Evolutionary conservation across 1,140 invertebrate species (phyloP).

Genomic region (Ptiloglossa arizonensis): DNA sequence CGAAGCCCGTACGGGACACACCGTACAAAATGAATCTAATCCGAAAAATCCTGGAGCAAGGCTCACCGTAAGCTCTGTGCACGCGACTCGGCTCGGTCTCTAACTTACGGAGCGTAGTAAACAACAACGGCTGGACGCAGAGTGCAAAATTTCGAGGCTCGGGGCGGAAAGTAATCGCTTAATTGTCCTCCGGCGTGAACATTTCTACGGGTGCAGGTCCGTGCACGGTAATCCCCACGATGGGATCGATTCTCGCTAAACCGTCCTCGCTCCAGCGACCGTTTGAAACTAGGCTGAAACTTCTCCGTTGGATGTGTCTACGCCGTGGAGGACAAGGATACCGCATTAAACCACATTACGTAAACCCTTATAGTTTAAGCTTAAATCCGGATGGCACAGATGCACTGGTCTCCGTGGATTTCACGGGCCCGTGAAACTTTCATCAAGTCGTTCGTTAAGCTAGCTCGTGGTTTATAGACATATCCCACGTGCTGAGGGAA

Average conservation of each 20-base stretch:
- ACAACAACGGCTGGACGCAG: background rate
- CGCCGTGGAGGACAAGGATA: conserved; percentile 58
- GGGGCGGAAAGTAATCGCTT: background rate
- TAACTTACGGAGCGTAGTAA: background rate
- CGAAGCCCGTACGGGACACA: background rate
- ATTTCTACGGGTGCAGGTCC: background rate
- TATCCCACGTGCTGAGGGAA: conserved; percentile 1
- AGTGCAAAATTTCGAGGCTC: background rate
- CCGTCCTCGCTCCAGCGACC: conserved; percentile 6
- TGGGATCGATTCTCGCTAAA: conserved; percentile 37
- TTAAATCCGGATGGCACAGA: conserved; percentile 52
- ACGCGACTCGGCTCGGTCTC: too few relatives aligned
- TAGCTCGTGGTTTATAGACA: conserved; percentile 50
- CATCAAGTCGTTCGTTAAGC: conserved; percentile 66
- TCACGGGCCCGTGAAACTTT: conserved; percentile 56
- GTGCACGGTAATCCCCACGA: conserved; percentile 39
- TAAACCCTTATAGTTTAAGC: conserved; percentile 66
- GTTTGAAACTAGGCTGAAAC: conserved; percentile 50
- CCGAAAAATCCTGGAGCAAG: too few relatives aligned
- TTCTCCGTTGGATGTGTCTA: conserved; percentile 34
- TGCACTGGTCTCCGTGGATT: conserved; percentile 55
- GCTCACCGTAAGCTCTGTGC: too few relatives aligned
- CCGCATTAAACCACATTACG: conserved; percentile 68
- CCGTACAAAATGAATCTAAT: too few relatives aligned
- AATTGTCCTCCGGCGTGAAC: conserved; percentile 7